Percentiles rank a stretch among this genome's conserved stretches.
These are phyloP conservation scores for Zygothrica quintamaculata DNA, from an alignment of 2,888 invertebrate species.

Conservation along the genomic window DNA sequence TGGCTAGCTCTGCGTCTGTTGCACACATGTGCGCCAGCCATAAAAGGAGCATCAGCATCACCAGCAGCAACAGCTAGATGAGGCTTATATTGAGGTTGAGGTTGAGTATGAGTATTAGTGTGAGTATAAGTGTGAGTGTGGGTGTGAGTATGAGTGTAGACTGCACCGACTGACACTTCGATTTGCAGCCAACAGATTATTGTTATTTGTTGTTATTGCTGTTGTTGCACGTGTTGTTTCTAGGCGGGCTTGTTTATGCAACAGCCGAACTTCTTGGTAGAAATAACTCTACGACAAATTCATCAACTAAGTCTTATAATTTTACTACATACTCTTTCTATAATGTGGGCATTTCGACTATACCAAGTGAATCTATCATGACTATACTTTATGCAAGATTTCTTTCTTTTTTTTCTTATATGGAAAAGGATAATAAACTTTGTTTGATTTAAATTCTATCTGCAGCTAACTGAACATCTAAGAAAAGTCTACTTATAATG, in stretches of 20 bases:
- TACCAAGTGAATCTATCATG: no score
- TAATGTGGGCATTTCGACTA: no score
- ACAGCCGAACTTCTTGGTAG: slow-evolving; percentile 72
- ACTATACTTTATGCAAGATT: no score
- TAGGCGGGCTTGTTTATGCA: slow-evolving; percentile 68
- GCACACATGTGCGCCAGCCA: slow-evolving; percentile 78
- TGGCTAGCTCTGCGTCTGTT: slow-evolving; percentile 58
- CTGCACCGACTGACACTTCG: slow-evolving; percentile 72
- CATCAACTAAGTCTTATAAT: slow-evolving; percentile 49
- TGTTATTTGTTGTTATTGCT: slow-evolving; percentile 36
- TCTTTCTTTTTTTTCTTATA: no score
- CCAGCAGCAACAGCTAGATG: neutral
- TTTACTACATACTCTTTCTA: slow-evolving; percentile 5
- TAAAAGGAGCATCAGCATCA: slow-evolving; percentile 61
- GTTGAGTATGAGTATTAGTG: slow-evolving; percentile 36
- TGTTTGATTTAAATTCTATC: no score
- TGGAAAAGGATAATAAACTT: no score
- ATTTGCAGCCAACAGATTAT: slow-evolving; percentile 62
- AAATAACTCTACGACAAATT: slow-evolving; percentile 72
- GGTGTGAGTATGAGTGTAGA: slow-evolving; percentile 26
- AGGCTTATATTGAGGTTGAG: slow-evolving; percentile 10
- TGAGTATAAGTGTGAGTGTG: slow-evolving; percentile 25
- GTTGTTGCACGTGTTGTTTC: slow-evolving; percentile 72
- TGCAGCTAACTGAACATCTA: no score
- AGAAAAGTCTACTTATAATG: no score